Evolutionary conservation across 2,888 invertebrate species (phyloP).

Genomic region (Gymnosoma rotundatum): DNA sequence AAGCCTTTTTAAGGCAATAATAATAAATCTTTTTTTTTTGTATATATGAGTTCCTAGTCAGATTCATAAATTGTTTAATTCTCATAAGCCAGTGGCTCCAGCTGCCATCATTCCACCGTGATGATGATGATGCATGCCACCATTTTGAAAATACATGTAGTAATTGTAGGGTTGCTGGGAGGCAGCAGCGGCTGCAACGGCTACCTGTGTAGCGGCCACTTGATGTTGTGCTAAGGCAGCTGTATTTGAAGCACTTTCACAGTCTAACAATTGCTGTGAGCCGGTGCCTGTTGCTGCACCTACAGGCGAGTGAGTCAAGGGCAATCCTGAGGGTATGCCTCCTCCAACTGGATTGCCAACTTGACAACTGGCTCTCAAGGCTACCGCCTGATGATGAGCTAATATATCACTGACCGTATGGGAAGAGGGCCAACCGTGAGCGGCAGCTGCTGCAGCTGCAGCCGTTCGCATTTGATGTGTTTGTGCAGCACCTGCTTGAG

Average conservation of each 20-base stretch:
- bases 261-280: constrained; percentile 76
- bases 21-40: background rate
- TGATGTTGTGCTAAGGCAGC: constrained; percentile 71
- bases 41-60: background rate
- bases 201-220: constrained; percentile 71
- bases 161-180: constrained; percentile 80
- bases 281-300: constrained; percentile 72
- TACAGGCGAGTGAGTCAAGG: constrained; percentile 77
- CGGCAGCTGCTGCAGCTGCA: constrained; percentile 76
- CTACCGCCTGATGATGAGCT: constrained; percentile 82
- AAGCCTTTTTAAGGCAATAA: constrained; percentile 16
- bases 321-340: constrained; percentile 72
- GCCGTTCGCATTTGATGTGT: constrained; percentile 78
- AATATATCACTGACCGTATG: constrained; percentile 85
- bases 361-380: constrained; percentile 80
- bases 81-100: constrained; percentile 82
- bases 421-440: constrained; percentile 83
- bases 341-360: constrained; percentile 76
- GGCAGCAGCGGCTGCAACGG: constrained; percentile 74
- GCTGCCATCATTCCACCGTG: constrained; percentile 81
- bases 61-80: constrained; percentile 22
- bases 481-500: constrained; percentile 75
- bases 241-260: constrained; percentile 74
- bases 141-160: constrained; percentile 82
- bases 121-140: constrained; percentile 81